Evolutionary conservation across 2,113 vertebrate species (phyloP).

Genomic region (Neopipo cinnamomea): DNA sequence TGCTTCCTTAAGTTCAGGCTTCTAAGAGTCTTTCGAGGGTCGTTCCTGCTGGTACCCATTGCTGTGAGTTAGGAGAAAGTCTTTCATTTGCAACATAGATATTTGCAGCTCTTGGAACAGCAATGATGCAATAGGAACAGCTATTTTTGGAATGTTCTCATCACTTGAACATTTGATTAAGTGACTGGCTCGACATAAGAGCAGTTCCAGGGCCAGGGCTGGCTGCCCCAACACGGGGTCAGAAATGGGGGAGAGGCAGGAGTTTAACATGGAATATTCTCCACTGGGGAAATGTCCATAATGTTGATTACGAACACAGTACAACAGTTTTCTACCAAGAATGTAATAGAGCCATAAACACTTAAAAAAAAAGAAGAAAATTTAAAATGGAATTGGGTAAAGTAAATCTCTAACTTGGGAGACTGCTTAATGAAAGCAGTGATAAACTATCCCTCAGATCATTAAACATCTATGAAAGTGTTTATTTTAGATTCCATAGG

Average conservation of each 20-base stretch:
- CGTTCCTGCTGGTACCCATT: neutral
- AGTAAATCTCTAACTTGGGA: neutral
- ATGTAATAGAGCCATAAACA: neutral
- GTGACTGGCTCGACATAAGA: neutral
- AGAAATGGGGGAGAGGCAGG: neutral
- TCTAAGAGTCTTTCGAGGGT: neutral
- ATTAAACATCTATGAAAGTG: neutral
- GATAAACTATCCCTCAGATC: neutral
- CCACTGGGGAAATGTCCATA: neutral
- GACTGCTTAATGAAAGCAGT: neutral
- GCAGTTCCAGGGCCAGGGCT: neutral
- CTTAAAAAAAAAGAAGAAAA: neutral
- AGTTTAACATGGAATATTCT: neutral
- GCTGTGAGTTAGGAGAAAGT: neutral
- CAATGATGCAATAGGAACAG: neutral
- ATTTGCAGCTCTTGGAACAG: neutral
- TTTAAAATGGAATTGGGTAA: neutral
- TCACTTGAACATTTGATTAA: neutral
- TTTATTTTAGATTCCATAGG: neutral
- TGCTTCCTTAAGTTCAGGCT: neutral
- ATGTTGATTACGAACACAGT: neutral
- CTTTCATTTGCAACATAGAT: neutral
- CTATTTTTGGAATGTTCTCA: neutral
- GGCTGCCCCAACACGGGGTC: neutral
- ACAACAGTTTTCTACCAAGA: neutral